Evolutionary conservation across 2,113 vertebrate genomes (phyloP), one percentile per base, ranked within the genome.

Genomic region (Pterocles orientalis): DNA sequence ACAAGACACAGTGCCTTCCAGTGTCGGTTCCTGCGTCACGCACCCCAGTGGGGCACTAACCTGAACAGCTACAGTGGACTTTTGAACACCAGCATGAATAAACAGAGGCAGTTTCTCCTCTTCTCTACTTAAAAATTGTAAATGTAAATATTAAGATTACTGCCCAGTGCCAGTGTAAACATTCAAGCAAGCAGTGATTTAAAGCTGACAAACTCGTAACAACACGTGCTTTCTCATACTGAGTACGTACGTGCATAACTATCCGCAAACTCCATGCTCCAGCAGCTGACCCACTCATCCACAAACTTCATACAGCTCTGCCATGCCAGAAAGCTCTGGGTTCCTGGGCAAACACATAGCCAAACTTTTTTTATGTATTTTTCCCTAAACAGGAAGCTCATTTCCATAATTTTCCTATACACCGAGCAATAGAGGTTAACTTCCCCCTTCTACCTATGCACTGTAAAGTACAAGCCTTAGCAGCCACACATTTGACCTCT

Each of bases 131-230:
- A 43, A 77, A 88, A 90, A 72, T 1, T 66, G 26, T 54, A 51
- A 93, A 70, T 36, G 64, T 47, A 94, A 92, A 93, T 62, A 86
- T 24, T 60, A 66, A 47, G 56, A 54, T 66, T 73, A 58, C 45
- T 62, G n/a, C 34, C 29, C 47, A 60, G 62, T 68, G 90, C 68
- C 90, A 96, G 68, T 5, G n/a, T 85, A 94, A 93, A 88, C 71
- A 86, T 9, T 43, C 3, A 31, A 39, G 65, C 56, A 60, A 92
- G 79, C 36, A 66, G 29, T 60, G 39, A 90, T 64, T 83, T 93
- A 92, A 80, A 94, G 85, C 64, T 73, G 34, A 29, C 56, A 71
- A 51, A 20, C 47, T 64, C 0, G 0, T n/a, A 81, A 56, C 36
- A 93, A 60, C 33, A 51, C 47, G 47, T 1, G 0, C 72, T 66